phyloP scores from a whole-genome alignment of 1,140 invertebrate genomes.

The Trialeurodes vaporariorum region DNA sequence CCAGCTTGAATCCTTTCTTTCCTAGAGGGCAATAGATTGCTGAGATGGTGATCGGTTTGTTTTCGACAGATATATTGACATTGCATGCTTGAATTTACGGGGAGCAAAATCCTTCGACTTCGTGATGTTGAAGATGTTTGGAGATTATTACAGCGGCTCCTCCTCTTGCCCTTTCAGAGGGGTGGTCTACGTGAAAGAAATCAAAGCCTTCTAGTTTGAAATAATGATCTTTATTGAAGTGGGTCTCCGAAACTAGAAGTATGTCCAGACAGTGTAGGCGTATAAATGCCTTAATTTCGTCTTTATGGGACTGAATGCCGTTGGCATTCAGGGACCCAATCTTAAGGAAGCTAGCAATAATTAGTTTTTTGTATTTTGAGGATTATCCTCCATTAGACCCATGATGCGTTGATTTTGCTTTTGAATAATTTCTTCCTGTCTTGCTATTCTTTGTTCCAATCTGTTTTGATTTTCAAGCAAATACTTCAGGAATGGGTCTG shows the following conservation, averaged over 20 bases:
- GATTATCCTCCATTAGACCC: no score
- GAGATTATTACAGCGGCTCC: slow-evolving; percentile 5
- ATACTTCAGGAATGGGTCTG: no score
- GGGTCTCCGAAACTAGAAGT: background rate
- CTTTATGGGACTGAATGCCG: background rate
- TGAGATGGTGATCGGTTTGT: background rate
- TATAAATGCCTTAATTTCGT: background rate
- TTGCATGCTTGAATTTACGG: background rate
- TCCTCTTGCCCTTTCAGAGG: background rate
- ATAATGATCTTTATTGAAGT: background rate
- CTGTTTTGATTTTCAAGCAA: no score
- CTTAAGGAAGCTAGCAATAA: no score
- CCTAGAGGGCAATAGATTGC: background rate
- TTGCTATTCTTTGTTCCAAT: no score
- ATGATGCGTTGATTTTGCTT: no score
- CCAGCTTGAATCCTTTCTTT: background rate
- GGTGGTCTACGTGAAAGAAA: background rate
- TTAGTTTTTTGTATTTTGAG: no score
- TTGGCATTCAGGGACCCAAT: background rate
- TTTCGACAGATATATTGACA: background rate
- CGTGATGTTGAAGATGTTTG: background rate
- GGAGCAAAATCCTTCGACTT: background rate
- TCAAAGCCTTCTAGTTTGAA: background rate
- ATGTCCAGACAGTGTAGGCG: background rate
- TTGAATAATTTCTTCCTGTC: no score